These are phyloP conservation scores for Cynodonichthys magdalenae DNA, from an alignment of 2,797 vertebrate species.

Conservation along the genomic window DNA sequence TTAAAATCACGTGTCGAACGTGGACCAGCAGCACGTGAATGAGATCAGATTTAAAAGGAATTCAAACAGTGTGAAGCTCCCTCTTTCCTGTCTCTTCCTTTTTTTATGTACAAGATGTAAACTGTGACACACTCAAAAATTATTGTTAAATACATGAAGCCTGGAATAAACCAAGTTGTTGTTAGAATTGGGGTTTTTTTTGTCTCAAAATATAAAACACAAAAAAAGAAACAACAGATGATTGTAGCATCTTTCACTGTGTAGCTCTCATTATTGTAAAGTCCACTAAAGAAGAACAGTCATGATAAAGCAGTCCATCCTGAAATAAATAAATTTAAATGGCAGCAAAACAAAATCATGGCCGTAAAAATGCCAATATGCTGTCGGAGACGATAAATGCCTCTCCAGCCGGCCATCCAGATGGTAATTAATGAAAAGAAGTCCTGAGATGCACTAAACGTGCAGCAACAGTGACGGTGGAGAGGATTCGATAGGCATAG, in stretches of 20 bases:
- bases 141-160: no score
- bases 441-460: conserved; percentile 47
- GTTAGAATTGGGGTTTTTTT: background rate
- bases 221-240: background rate
- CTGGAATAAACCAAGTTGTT: background rate
- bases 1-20: background rate
- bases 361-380: conserved; percentile 82
- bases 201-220: conserved; percentile 24
- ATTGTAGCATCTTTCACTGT: conserved; percentile 4
- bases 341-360: conserved; percentile 79
- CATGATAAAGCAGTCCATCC: conserved; percentile 60
- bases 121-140: no score
- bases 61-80: background rate
- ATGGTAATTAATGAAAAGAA: conserved; percentile 77
- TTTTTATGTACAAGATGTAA: no score
- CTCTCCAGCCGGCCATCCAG: conserved; percentile 47
- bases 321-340: conserved; percentile 70
- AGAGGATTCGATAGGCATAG: conserved; percentile 76
- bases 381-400: conserved; percentile 62
- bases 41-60: conserved; percentile 4
- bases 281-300: conserved; percentile 23
- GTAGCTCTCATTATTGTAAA: conserved; percentile 45
- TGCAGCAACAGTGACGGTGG: conserved; percentile 54
- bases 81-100: background rate
- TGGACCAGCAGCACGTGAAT: background rate